Percentiles rank a stretch among this genome's conserved stretches.
These are phyloP conservation scores for Phymanthus crucifer DNA, from an alignment of 92 coral and sea anemone genomes.

Conservation along the genomic window DNA sequence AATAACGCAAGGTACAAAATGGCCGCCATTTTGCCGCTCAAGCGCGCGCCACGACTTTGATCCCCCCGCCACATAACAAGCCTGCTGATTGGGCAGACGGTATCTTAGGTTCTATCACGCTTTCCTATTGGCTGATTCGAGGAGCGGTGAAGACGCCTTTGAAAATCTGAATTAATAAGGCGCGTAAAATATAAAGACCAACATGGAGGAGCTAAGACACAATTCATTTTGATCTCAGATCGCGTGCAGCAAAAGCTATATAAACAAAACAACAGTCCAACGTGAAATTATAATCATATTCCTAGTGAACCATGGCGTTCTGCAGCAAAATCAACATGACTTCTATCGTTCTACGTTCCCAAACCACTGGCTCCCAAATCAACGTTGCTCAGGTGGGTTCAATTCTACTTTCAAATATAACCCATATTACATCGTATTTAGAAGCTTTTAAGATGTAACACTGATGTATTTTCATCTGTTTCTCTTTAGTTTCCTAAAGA, in stretches of 20 bases:
- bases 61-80: conserved; percentile 11
- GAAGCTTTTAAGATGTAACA: background rate
- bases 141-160: conserved; percentile 31
- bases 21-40: conserved; percentile 28
- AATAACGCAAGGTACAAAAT: background rate
- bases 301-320: conserved; percentile 58
- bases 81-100: conserved; percentile 8
- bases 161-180: conserved; percentile 20
- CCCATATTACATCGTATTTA: background rate
- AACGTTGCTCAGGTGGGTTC: conserved; percentile 67
- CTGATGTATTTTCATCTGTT: conserved; percentile 9
- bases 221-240: conserved; percentile 26
- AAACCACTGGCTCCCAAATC: conserved; percentile 66
- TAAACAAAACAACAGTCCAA: conserved; percentile 15
- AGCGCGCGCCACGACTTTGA: conserved; percentile 2
- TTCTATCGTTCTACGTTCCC: conserved; percentile 51
- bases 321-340: conserved; percentile 36
- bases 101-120: conserved; percentile 1
- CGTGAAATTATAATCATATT: conserved; percentile 9
- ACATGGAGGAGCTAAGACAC: conserved; percentile 12
- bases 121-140: conserved; percentile 14
- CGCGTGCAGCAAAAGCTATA: conserved; percentile 32
- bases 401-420: background rate
- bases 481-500: conserved; percentile 63
- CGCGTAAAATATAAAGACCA: conserved; percentile 51